phyloP scores from a whole-genome alignment of 2,888 invertebrate species.

The Drosophila kanekoi region DNA sequence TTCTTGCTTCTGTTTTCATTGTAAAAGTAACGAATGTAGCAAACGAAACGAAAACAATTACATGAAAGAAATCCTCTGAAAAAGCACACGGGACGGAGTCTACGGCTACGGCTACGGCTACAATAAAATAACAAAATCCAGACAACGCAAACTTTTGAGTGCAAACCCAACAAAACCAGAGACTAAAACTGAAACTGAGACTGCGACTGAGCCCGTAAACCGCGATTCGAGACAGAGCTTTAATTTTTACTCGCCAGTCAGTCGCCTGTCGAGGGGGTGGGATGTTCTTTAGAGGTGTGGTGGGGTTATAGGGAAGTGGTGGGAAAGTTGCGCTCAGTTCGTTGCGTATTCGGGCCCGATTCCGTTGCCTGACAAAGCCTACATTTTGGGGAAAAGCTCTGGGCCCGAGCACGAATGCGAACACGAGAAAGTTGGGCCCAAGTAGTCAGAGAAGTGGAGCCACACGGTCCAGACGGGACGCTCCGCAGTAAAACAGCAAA shows the following conservation, averaged over 20 bases:
- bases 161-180: slow-evolving; percentile 54
- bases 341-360: not conserved
- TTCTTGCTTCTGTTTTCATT: slow-evolving; percentile 54
- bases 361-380: slow-evolving; percentile 28
- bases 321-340: slow-evolving; percentile 26
- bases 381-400: slow-evolving; percentile 77
- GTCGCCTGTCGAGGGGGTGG: slow-evolving; percentile 53
- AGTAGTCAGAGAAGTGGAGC: slow-evolving; percentile 83
- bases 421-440: slow-evolving; percentile 53
- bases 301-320: not conserved
- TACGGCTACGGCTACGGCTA: slow-evolving; percentile 26
- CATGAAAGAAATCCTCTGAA: slow-evolving; percentile 67
- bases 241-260: slow-evolving; percentile 55
- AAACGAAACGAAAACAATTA: slow-evolving; percentile 71
- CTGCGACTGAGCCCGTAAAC: slow-evolving; percentile 28
- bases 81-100: slow-evolving; percentile 66
- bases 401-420: slow-evolving; percentile 52
- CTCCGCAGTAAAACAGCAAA: slow-evolving; percentile 62
- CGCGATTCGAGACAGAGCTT: slow-evolving; percentile 40
- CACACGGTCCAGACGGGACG: slow-evolving; percentile 81
- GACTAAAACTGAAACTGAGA: slow-evolving; percentile 22
- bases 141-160: slow-evolving; percentile 79
- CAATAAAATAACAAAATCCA: slow-evolving; percentile 77
- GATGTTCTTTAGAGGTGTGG: not conserved
- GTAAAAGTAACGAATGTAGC: slow-evolving; percentile 62